A percentile compares a stretch with the other conserved stretches of the same genome.
Evolutionary conservation across 2,797 vertebrate genomes (phyloP).

Genomic region (Lepilemur septentrionalis): DNA sequence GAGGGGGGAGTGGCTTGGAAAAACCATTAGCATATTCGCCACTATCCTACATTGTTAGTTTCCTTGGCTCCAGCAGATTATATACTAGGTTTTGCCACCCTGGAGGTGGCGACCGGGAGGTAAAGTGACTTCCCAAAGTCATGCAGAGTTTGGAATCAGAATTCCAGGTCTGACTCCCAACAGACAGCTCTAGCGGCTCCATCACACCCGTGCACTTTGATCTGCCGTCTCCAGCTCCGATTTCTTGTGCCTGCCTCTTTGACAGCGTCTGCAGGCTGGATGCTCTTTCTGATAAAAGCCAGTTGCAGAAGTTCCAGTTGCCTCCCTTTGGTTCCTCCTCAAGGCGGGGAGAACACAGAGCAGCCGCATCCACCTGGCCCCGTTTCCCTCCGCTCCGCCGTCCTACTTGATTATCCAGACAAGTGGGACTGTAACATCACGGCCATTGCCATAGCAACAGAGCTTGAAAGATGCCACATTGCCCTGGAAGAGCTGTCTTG

Average conservation of each 20-base stretch:
- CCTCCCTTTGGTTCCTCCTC: slow-evolving; percentile 34
- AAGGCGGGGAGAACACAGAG: background rate
- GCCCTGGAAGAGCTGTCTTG: slow-evolving; percentile 57
- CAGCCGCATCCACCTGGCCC: background rate
- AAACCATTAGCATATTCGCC: background rate
- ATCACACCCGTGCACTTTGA: accelerated
- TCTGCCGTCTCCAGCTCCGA: background rate
- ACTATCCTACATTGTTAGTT: background rate
- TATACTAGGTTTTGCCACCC: background rate
- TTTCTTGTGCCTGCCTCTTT: background rate
- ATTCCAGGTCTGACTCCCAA: background rate
- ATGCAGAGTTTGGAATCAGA: background rate
- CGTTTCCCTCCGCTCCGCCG: slow-evolving; percentile 51
- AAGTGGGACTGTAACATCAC: slow-evolving; percentile 65
- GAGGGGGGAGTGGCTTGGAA: background rate
- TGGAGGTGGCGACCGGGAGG: background rate
- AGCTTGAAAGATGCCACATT: slow-evolving; percentile 61
- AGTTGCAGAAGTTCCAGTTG: slow-evolving; percentile 22
- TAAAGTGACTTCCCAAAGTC: background rate
- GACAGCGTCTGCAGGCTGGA: background rate
- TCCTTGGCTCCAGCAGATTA: background rate
- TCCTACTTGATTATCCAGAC: slow-evolving; percentile 65
- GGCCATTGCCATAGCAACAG: slow-evolving; percentile 78
- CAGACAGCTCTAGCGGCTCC: background rate
- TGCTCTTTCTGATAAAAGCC: slow-evolving; percentile 41